A percentile compares a stretch with the other conserved stretches of the same genome.
Conservation (phyloP, 2,888 invertebrate species). For the Dascillus cervinus region DNA sequence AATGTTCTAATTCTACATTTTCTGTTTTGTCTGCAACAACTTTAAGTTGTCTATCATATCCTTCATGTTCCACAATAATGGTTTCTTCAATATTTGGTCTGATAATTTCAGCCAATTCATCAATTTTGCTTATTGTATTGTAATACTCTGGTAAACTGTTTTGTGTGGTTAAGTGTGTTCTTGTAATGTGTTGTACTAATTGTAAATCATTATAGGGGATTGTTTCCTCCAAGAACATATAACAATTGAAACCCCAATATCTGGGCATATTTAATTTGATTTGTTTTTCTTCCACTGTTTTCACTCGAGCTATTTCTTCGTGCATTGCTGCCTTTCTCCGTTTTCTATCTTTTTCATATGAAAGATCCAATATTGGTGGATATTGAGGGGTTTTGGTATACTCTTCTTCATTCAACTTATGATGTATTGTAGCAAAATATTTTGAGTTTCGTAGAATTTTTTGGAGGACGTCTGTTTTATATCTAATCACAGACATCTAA, state of each 20-base stretch:
- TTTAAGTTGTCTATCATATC: slow-evolving; percentile 29
- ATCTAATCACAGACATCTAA: too few species aligned
- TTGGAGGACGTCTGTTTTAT: too few species aligned
- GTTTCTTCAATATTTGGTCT: slow-evolving; percentile 54
- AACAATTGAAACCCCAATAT: slow-evolving; percentile 69
- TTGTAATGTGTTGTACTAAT: slow-evolving; percentile 67
- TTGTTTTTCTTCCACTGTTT: slow-evolving; percentile 78
- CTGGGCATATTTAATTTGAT: slow-evolving; percentile 75
- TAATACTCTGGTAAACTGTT: slow-evolving; percentile 56
- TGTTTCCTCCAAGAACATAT: slow-evolving; percentile 53
- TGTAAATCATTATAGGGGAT: slow-evolving; percentile 62
- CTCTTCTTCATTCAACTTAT: slow-evolving; percentile 35
- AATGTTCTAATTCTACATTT: slow-evolving; percentile 38
- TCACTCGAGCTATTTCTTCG: slow-evolving; percentile 53
- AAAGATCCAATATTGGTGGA: slow-evolving; percentile 58
- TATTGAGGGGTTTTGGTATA: slow-evolving; percentile 42
- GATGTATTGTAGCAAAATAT: too few species aligned
- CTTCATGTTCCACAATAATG: slow-evolving; percentile 52
- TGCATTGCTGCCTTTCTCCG: slow-evolving; percentile 43
- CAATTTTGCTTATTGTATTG: slow-evolving; percentile 34
- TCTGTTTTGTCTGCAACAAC: slow-evolving; percentile 28
- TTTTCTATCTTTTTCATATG: slow-evolving; percentile 43
- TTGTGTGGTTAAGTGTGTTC: slow-evolving; percentile 60
- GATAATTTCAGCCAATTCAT: slow-evolving; percentile 39
- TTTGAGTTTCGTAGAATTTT: too few species aligned